Conservation (phyloP, 1,140 invertebrate species). For the Sycophaga agraensis region DNA sequence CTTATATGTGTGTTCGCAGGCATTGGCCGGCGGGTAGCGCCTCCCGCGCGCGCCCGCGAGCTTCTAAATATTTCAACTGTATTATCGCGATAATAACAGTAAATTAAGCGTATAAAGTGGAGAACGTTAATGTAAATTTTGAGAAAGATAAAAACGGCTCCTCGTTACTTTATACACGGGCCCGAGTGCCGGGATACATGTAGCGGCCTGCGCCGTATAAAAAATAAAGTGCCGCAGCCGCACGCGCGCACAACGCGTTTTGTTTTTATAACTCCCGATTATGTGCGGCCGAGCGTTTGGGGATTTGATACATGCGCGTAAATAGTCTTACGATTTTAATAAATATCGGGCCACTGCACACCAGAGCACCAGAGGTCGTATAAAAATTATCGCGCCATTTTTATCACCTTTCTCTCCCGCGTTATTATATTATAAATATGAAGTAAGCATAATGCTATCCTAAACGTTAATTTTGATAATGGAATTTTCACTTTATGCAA, state of each 20-base stretch:
- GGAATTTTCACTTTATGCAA: no score
- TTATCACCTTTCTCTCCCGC: conserved; percentile 34
- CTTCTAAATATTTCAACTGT: conserved; percentile 24
- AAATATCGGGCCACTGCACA: no score
- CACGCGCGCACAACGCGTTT: not conserved
- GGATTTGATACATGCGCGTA: conserved; percentile 1
- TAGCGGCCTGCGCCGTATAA: not conserved
- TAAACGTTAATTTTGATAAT: no score
- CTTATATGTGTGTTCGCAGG: conserved; percentile 1
- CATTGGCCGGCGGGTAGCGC: not conserved
- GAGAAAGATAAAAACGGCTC: conserved; percentile 17
- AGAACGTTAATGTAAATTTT: conserved; percentile 27
- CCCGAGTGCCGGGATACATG: not conserved
- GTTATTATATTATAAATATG: no score
- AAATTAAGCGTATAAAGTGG: conserved; percentile 24
- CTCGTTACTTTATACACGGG: conserved; percentile 8
- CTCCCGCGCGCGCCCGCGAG: not conserved
- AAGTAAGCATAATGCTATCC: no score
- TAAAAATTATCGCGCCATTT: conserved; percentile 24
- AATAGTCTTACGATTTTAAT: conserved; percentile 22
- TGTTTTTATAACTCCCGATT: conserved; percentile 19
- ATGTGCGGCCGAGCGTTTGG: conserved; percentile 1
- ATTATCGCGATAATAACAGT: conserved; percentile 29
- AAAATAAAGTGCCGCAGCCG: not conserved
- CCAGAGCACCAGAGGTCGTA: not conserved